Evolutionary conservation across 1,140 invertebrate species (phyloP).

Genomic region (Drosophila insularis): DNA sequence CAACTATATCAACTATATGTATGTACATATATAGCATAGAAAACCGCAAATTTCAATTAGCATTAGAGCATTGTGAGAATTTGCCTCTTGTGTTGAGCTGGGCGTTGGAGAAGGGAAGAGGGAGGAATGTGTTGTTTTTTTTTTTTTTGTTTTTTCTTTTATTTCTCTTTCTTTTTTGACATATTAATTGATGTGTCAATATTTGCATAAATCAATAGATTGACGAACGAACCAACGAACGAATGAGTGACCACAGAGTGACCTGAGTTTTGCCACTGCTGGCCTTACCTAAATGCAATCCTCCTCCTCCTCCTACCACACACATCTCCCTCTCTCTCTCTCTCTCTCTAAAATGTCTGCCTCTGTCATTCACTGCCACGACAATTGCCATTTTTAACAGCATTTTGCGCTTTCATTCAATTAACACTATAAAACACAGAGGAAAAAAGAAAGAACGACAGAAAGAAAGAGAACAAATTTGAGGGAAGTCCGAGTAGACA

Average conservation of each 20-base stretch:
- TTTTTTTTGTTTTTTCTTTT: constrained; percentile 6
- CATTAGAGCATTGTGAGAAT: constrained; percentile 21
- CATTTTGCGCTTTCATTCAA: constrained; percentile 23
- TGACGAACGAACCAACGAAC: background rate
- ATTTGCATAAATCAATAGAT: constrained; percentile 53
- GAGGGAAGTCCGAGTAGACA: constrained; percentile 2
- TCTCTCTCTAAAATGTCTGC: background rate
- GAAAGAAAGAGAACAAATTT: background rate
- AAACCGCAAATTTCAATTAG: constrained; percentile 56
- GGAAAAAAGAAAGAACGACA: background rate
- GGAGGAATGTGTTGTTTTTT: background rate
- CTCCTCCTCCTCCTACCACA: background rate
- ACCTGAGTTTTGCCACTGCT: background rate
- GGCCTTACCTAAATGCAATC: background rate
- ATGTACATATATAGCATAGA: background rate
- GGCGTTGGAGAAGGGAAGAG: no score
- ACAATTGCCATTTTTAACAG: constrained; percentile 12
- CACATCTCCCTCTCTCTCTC: background rate
- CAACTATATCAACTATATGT: constrained; percentile 14
- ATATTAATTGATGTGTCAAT: constrained; percentile 56
- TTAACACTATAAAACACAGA: constrained; percentile 6
- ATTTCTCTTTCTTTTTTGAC: constrained; percentile 10
- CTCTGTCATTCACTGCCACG: constrained; percentile 1
- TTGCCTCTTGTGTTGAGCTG: background rate
- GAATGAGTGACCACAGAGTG: constrained; percentile 10